Conservation (phyloP, 2,797 vertebrate species). For the Neoniphon sammara region DNA sequence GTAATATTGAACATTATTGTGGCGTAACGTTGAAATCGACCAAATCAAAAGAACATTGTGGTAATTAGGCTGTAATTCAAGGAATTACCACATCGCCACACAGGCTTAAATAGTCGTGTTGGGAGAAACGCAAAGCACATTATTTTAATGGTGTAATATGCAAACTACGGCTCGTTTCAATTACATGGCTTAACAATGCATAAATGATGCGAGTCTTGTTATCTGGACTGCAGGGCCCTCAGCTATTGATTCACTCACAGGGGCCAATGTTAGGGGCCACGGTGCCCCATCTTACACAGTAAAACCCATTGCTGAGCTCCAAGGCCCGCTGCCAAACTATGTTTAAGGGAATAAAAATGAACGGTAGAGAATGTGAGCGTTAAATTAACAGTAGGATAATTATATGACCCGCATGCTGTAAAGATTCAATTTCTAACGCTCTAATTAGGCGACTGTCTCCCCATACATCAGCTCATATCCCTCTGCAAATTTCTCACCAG, state of each 20-base stretch:
- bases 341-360: slow-evolving; percentile 99
- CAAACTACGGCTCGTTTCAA: slow-evolving; percentile 99
- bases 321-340: slow-evolving; percentile 91
- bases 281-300: slow-evolving; percentile 80
- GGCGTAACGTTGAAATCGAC: slow-evolving; percentile 92
- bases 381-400: slow-evolving; percentile 99
- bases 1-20: slow-evolving; percentile 85
- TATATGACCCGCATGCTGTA: slow-evolving; percentile 99
- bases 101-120: slow-evolving; percentile 98
- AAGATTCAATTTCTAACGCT: slow-evolving; percentile 98
- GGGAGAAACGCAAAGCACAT: slow-evolving; percentile 98
- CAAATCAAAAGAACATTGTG: slow-evolving; percentile 99
- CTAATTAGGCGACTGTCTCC: slow-evolving; percentile 97
- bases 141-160: slow-evolving; percentile 99
- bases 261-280: slow-evolving; percentile 82
- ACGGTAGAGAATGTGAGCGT: slow-evolving; percentile 98
- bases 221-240: slow-evolving; percentile 91
- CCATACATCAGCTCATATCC: slow-evolving; percentile 95
- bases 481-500: slow-evolving; percentile 89
- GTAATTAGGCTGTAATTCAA: slow-evolving; percentile 99
- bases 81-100: slow-evolving; percentile 96
- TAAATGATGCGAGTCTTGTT: slow-evolving; percentile 98
- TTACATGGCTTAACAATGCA: slow-evolving; percentile 99
- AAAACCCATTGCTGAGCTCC: slow-evolving; percentile 87
- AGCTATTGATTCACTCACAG: slow-evolving; percentile 92